Percentiles rank a stretch among this genome's conserved stretches.
Conservation (phyloP, 2,797 vertebrate species). For the Micropoecilia bifurca region DNA sequence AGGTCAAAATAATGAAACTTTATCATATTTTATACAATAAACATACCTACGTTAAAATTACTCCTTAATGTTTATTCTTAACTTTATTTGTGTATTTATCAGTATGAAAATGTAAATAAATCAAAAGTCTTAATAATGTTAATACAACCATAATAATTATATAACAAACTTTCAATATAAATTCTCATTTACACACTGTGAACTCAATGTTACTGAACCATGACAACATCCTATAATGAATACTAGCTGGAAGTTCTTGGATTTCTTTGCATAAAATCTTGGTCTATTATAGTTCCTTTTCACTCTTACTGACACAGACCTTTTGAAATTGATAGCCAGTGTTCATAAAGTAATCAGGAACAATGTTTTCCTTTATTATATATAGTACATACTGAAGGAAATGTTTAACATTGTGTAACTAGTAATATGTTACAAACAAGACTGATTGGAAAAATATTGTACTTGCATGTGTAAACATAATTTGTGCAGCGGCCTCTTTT, state of each 20-base stretch:
- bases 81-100: not conserved
- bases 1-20: not conserved
- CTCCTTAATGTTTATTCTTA: not conserved
- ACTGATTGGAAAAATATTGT: constrained; percentile 30
- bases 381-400: constrained; percentile 52
- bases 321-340: constrained; percentile 33
- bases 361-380: constrained; percentile 56
- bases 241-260: not conserved
- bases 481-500: constrained; percentile 16
- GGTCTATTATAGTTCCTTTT: not conserved
- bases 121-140: not conserved
- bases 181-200: not conserved
- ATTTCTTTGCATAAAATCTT: not conserved
- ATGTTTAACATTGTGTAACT: constrained; percentile 50
- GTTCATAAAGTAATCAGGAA: constrained; percentile 37
- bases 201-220: not conserved
- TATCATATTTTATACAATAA: not conserved
- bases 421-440: constrained; percentile 48
- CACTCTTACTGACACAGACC: constrained; percentile 1
- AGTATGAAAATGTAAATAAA: not conserved
- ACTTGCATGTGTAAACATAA: constrained; percentile 25
- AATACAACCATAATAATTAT: not conserved
- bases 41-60: not conserved
- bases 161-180: not conserved
- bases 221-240: not conserved